These are phyloP conservation scores for Strix aluco DNA, from an alignment of 2,113 vertebrate genomes.

Conservation along the genomic window DNA sequence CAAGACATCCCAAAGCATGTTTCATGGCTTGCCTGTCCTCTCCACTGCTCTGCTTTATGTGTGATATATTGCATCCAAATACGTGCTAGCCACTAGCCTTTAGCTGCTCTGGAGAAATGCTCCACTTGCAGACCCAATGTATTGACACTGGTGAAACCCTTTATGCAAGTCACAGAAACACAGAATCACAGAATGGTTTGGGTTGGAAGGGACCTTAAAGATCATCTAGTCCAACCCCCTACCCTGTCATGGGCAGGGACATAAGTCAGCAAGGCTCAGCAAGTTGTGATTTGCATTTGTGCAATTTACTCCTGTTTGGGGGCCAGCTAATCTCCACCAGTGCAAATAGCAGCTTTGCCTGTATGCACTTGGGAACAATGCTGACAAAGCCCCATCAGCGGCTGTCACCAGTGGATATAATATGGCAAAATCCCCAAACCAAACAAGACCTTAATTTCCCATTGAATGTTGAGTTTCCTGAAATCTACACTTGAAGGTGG, in stretches of 20 bases:
- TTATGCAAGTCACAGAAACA: background rate
- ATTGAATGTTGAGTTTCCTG: slow-evolving; percentile 19
- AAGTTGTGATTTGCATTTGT: slow-evolving; percentile 10
- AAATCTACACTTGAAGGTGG: slow-evolving; percentile 24
- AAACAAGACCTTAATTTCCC: slow-evolving; percentile 60
- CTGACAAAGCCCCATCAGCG: slow-evolving; percentile 3
- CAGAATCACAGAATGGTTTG: background rate
- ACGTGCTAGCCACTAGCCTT: background rate
- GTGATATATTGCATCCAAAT: background rate
- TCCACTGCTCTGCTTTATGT: background rate
- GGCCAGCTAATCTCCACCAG: slow-evolving; percentile 3
- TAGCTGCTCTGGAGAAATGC: background rate
- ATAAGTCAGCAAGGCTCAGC: background rate
- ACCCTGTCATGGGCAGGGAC: background rate
- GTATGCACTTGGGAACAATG: background rate
- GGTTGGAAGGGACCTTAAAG: background rate
- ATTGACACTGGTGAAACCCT: background rate
- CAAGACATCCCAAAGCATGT: background rate
- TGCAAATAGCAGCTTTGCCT: slow-evolving; percentile 43
- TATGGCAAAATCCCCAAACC: slow-evolving; percentile 50
- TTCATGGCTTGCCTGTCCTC: background rate
- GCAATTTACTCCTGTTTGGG: slow-evolving; percentile 8
- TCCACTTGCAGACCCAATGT: background rate
- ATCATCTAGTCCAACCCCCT: fast-evolving
- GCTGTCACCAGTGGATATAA: slow-evolving; percentile 43